Conservation (phyloP, 2,113 vertebrate species). For the Ellobius talpinus region DNA sequence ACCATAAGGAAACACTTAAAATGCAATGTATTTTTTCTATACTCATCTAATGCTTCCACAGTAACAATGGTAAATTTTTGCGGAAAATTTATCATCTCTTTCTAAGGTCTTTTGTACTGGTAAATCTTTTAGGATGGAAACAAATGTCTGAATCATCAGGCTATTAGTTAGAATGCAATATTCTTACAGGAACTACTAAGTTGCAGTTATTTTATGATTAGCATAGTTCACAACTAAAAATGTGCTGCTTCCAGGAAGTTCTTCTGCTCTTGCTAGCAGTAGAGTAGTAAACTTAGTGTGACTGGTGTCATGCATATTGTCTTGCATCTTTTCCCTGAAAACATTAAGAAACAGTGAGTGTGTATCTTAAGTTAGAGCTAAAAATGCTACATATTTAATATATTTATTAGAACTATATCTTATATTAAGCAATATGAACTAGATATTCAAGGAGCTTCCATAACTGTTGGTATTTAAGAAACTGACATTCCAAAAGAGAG, state of each 20-base stretch:
- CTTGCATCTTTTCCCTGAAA: background rate
- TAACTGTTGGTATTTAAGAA: background rate
- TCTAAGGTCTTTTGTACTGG: background rate
- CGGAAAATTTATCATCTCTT: background rate
- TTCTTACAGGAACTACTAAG: slow-evolving; percentile 21
- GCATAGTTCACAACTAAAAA: background rate
- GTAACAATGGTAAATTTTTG: background rate
- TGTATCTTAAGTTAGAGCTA: background rate
- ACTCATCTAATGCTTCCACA: slow-evolving; percentile 1
- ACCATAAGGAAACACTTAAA: background rate
- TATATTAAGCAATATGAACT: background rate
- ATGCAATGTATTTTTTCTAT: background rate
- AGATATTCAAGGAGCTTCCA: background rate
- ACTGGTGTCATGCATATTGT: background rate
- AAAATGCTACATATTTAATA: background rate
- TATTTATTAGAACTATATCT: background rate
- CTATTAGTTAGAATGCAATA: slow-evolving; percentile 29
- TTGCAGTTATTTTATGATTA: background rate
- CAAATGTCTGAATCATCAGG: slow-evolving; percentile 5
- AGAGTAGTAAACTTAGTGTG: background rate
- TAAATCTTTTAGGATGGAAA: background rate
- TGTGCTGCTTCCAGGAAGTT: background rate
- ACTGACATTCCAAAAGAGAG: background rate
- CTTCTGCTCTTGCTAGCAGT: background rate
- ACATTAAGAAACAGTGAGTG: background rate